A percentile compares a stretch with the other conserved stretches of the same genome.
These are phyloP conservation scores for Semotilus atromaculatus DNA, from an alignment of 2,797 vertebrate genomes.

Conservation along the genomic window DNA sequence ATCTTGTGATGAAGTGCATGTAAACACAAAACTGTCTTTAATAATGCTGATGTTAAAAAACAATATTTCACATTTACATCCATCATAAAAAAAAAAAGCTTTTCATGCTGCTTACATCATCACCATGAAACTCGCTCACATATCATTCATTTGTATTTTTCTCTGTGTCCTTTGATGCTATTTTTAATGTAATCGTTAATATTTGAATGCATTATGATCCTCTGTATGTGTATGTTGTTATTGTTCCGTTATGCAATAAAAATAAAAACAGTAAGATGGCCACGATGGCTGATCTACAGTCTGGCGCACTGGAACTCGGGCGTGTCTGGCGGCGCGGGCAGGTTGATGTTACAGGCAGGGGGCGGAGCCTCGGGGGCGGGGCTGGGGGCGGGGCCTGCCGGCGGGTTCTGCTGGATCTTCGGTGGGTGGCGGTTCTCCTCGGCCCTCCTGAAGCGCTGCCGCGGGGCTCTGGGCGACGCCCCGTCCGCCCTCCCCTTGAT, in stretches of 20 bases:
- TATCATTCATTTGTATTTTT: not conserved
- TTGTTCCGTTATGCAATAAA: not conserved
- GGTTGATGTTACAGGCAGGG: slow-evolving; percentile 63
- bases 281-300: slow-evolving; percentile 68
- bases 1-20: not conserved
- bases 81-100: slow-evolving; percentile 35
- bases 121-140: not conserved
- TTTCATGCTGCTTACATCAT: not conserved
- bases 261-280: not conserved
- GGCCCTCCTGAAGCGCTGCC: slow-evolving; percentile 38
- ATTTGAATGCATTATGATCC: no score
- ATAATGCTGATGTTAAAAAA: not conserved
- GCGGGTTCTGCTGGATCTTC: slow-evolving; percentile 58
- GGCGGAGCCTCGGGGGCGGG: slow-evolving; percentile 69
- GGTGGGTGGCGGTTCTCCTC: slow-evolving; percentile 27
- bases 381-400: slow-evolving; percentile 59
- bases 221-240: no score
- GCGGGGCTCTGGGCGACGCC: not conserved
- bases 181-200: no score
- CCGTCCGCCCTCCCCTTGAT: slow-evolving; percentile 78
- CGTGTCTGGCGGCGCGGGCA: slow-evolving; percentile 76
- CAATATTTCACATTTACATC: not conserved
- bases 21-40: not conserved
- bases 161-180: no score
- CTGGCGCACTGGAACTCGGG: slow-evolving; percentile 84